These are phyloP conservation scores for Novumbra hubbsi DNA, from an alignment of 2,797 vertebrate species.

Conservation along the genomic window DNA sequence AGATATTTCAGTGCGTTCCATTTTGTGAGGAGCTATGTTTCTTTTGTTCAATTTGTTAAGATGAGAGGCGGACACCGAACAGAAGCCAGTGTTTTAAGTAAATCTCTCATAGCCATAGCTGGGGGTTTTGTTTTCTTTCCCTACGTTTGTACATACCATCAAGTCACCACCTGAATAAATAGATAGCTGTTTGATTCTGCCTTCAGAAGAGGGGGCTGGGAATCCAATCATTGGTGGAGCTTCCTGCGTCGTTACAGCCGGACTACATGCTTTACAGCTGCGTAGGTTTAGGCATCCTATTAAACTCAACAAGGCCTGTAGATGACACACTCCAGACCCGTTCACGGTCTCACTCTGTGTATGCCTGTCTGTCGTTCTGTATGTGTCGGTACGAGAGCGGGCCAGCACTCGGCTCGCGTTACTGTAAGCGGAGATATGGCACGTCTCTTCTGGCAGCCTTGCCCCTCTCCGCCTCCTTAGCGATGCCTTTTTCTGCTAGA, in stretches of 20 bases:
- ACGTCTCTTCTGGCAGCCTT: background rate
- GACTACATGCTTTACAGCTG: background rate
- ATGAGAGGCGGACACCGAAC: background rate
- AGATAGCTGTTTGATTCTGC: background rate
- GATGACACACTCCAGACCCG: background rate
- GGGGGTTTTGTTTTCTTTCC: background rate
- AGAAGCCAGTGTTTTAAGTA: background rate
- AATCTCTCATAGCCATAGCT: background rate
- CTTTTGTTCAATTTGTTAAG: background rate
- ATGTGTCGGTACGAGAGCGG: background rate
- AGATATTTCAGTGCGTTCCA: background rate
- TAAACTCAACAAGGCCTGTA: background rate
- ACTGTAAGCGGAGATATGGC: slow-evolving; percentile 1
- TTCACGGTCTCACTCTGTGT: background rate
- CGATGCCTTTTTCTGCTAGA: slow-evolving; percentile 4
- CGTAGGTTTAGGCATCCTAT: no score
- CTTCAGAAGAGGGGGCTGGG: background rate
- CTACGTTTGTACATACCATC: background rate
- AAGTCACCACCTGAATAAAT: background rate
- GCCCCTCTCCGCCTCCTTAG: slow-evolving; percentile 15
- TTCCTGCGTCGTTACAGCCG: background rate
- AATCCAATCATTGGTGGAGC: background rate
- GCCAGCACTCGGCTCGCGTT: background rate
- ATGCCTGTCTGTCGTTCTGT: no score
- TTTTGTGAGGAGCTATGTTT: background rate